Evolutionary conservation across 2,113 vertebrate genomes (phyloP).

Genomic region (Malurus melanocephalus): DNA sequence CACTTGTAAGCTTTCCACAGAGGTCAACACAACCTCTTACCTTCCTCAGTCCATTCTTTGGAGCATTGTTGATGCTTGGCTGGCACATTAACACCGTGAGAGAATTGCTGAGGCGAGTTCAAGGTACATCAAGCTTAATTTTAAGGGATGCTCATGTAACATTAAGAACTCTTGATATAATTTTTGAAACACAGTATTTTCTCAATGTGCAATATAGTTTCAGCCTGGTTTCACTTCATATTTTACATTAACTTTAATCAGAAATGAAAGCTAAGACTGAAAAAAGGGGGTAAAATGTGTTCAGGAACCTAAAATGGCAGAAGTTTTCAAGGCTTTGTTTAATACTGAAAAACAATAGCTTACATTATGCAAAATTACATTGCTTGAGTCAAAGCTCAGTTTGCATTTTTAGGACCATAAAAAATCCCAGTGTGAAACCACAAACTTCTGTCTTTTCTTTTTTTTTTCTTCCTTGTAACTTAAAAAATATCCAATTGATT

Average conservation of each 20-base stretch:
- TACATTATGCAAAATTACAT: slow-evolving; percentile 40
- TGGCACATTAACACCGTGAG: neutral
- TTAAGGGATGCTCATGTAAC: neutral
- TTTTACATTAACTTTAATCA: slow-evolving; percentile 17
- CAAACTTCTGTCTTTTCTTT: slow-evolving; percentile 58
- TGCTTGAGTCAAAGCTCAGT: slow-evolving; percentile 63
- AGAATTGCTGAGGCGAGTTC: neutral
- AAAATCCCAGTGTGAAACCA: slow-evolving; percentile 75
- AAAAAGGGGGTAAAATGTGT: neutral
- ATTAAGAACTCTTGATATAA: neutral
- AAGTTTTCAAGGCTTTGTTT: slow-evolving; percentile 21
- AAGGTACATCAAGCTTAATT: neutral
- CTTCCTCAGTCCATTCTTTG: neutral
- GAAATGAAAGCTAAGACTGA: neutral
- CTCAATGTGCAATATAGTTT: neutral
- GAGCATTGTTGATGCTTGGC: neutral
- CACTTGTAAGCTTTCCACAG: neutral
- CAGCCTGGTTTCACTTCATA: neutral
- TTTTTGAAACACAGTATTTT: neutral
- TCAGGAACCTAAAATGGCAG: slow-evolving; percentile 23
- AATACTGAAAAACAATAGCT: slow-evolving; percentile 32
- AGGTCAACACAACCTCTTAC: neutral
- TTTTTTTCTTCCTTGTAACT: slow-evolving; percentile 52
- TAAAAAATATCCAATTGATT: slow-evolving; percentile 57
- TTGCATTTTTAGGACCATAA: slow-evolving; percentile 67